Evolutionary conservation across 2,113 vertebrate species (phyloP), one percentile per base, ranked within the genome.

Genomic region (Rhipidura dahli): DNA sequence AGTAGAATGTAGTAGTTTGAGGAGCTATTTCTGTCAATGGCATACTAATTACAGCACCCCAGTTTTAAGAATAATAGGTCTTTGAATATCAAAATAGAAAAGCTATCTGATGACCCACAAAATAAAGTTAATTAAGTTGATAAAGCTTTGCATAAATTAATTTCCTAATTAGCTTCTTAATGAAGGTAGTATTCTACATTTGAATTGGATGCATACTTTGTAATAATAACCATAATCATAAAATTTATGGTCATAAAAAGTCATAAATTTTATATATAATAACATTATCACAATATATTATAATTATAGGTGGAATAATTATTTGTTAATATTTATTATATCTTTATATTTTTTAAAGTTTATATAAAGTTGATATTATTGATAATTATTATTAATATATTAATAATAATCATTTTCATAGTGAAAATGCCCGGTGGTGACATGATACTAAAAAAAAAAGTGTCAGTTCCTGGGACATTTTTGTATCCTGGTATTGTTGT

Each of bases 101-200:
- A 80, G 44, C 87, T 95, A 83, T 54, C 87, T 95, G 59, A 84
- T 97, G 90, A 90, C 89, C 88, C 59, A 85, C 65, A 95, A 96
- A 96, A 85, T 53, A 18, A 39, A 77, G 59, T 83, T 84, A 86
- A 92, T 95, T 95, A 87, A 96, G 92, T 91, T 93, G 69, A 87
- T 90, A 93, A 94, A 71, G 24, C 21, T 91, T 80, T 79, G 23
- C 64, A 87, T 95, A 90, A 93, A 85, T 80, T 80, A 83, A 94
- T 92, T 89, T 91, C 23, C 39, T 92, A 94, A 94, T 96, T 71
- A 82, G 71, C 56, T 93, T 90, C 56, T 70, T 94, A 95, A 92
- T 93, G 65, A 87, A 90, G 69, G 33, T 39, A 70, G 15, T 71
- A 59, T 75, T 94, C 88, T 79, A 77, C 37, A 79, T 84, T 61